These are phyloP conservation scores for Sericinus montela DNA, from an alignment of 2,888 invertebrate species.

Conservation along the genomic window DNA sequence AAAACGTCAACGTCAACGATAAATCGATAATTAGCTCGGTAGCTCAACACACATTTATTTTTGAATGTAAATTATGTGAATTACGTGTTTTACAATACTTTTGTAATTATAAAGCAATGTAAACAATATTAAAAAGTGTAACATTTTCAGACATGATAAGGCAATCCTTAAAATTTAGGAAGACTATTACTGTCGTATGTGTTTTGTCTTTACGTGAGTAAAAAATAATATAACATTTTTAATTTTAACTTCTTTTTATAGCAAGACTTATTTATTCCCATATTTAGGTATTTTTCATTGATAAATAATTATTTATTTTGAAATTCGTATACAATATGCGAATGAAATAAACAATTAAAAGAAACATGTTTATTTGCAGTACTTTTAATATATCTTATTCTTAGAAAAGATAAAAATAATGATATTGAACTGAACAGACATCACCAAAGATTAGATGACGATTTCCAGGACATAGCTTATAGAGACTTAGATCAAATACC, in stretches of 20 bases:
- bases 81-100: neutral
- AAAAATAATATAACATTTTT: too few species aligned
- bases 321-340: neutral
- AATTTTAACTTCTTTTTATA: too few species aligned
- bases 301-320: neutral
- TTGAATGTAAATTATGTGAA: neutral
- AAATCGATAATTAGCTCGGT: too few species aligned
- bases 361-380: conserved; percentile 42
- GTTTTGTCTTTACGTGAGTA: conserved; percentile 60
- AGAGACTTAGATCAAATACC: conserved; percentile 46
- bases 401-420: conserved; percentile 40
- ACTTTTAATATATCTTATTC: conserved; percentile 52
- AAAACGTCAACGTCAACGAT: too few species aligned
- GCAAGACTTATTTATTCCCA: too few species aligned
- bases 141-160: conserved; percentile 65
- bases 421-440: conserved; percentile 28
- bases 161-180: conserved; percentile 63
- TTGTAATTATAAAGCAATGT: conserved; percentile 44
- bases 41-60: neutral
- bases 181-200: conserved; percentile 55
- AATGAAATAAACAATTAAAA: too few species aligned
- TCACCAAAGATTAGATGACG: conserved; percentile 42
- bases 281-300: too few species aligned
- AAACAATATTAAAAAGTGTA: conserved; percentile 32
- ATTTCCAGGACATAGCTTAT: conserved; percentile 41